Evolutionary conservation across 2,888 invertebrate genomes (phyloP), one percentile per base, ranked within the genome.

Genomic region (Cephonodes hylas): DNA sequence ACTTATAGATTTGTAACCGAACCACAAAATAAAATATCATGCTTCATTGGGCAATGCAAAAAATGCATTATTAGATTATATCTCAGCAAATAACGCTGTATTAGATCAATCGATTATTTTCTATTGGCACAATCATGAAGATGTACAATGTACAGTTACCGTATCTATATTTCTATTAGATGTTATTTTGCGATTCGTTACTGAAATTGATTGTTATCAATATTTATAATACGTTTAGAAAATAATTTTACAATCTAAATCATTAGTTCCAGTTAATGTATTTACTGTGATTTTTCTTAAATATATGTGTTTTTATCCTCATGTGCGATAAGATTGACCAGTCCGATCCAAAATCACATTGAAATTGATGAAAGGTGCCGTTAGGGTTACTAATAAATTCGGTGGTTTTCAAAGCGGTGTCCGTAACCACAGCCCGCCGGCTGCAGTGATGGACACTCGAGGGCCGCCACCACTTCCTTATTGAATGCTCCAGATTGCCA

Each of bases 381-480:
- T 70, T 65, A 64, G 60, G 38, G 27, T 42, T 56, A 42, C 56
- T 59, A 53, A 53, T 60, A 60, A 59, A 63, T 59, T 62, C 62
- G 46, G 64, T 60, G 46, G 63, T 42, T 66, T 64, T 67, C 68
- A 64, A 63, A 66, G 67, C 67, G 66, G 64, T 60, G 22, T 48
- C 27, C 38, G 58, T 60, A 64, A 70, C 68, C 69, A 63, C 69
- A 71, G 62, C 38, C n/a, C n/a, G 38, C 38, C 13, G 10, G 44
- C 63, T 72, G 73, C 65, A 66, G 68, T 68, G 59, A 68, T 61
- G 64, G 60, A 63, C 63, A 68, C 66, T 67, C 59, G 56, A 70
- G 69, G 63, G 68, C 72, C 67, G 71, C 76, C 65, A 63, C 73
- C 72, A 74, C 80, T 86, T 86, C 86, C 86, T 86, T 77, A 84